phyloP scores from a whole-genome alignment of 2,888 invertebrate species.

The Meteorus colon region DNA sequence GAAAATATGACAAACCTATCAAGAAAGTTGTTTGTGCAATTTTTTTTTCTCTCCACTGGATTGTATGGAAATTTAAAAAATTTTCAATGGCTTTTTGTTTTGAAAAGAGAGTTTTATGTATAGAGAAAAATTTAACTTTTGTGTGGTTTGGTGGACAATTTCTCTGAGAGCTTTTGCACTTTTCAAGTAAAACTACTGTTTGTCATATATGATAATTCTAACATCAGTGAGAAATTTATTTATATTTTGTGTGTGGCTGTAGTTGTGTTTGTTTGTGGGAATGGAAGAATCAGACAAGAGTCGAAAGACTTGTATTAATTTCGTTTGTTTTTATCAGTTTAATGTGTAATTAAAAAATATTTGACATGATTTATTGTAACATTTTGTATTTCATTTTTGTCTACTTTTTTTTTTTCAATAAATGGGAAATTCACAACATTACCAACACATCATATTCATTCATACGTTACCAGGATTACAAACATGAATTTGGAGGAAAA shows the following conservation, averaged over 20 bases:
- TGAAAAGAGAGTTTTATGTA: constrained; percentile 13
- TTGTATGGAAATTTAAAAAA: background rate
- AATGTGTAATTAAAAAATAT: too few relatives aligned
- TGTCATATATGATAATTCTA: background rate
- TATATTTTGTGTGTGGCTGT: background rate
- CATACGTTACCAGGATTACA: too few relatives aligned
- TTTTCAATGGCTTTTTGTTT: constrained; percentile 33
- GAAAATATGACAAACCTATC: constrained; percentile 52
- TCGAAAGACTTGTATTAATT: too few relatives aligned
- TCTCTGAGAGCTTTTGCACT: background rate
- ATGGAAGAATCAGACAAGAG: too few relatives aligned
- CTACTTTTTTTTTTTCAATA: too few relatives aligned
- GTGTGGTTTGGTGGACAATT: background rate
- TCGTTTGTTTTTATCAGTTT: too few relatives aligned
- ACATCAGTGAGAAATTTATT: background rate
- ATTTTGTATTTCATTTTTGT: too few relatives aligned
- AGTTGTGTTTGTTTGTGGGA: too few relatives aligned
- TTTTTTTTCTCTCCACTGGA: background rate
- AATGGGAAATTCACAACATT: too few relatives aligned
- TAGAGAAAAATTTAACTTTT: constrained; percentile 6
- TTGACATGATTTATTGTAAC: too few relatives aligned
- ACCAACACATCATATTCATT: too few relatives aligned
- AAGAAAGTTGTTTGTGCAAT: constrained; percentile 53
- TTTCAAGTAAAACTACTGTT: background rate
- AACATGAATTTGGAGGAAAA: too few relatives aligned